Base-by-base conservation (phyloP, 2,888 invertebrate genomes). In the Conchocele bisecta region DNA sequence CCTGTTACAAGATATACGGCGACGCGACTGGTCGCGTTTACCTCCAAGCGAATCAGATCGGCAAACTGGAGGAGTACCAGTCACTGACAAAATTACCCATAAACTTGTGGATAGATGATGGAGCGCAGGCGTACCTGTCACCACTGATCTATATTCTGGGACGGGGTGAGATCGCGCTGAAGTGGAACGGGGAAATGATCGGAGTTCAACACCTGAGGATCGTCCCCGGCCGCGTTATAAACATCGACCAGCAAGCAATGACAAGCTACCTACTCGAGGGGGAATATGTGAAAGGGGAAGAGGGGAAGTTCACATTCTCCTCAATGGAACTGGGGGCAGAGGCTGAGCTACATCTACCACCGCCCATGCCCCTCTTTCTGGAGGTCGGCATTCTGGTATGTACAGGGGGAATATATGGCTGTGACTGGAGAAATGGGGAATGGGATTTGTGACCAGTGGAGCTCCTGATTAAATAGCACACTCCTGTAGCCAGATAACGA, bases 131-230 rank as follows among this genome's bases (percentile, higher is more conserved):
- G 4, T 84, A 73, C 58, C 67, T 86, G 20, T 83, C 86, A 1
- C 71, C 81, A 2, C 66, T 83, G 2, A 79, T 84, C 17, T 86
- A 86, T 59, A 84, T 86, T 24, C 70, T 86, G 7, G 86, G 86
- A 7, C 41, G 46, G 11, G 86, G 86, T 33, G 79, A 85, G 57
- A 78, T 83, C 20, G 86, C 86, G 15, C 72, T 86, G n/a, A 73
- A 74, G 37, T 86, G 85, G 85, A 73, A 83, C 61, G 84, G 84
- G 17, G 86, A 85, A 60, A 74, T 85, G 31, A 76, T 86, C n/a
- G 82, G 83, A 33, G 83, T 85, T 0, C 67, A 77, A 4, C 83
- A 85, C 44, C 50, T 86, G 58, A 78, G 86, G 26, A 85, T 86
- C 33, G 81, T 85, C 0, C 84, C 86, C 1, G 84, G 84, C 7